Percentiles rank a stretch among this genome's conserved stretches.
Evolutionary conservation across 2,888 invertebrate genomes (phyloP).

Genomic region (Erebia aethiops): DNA sequence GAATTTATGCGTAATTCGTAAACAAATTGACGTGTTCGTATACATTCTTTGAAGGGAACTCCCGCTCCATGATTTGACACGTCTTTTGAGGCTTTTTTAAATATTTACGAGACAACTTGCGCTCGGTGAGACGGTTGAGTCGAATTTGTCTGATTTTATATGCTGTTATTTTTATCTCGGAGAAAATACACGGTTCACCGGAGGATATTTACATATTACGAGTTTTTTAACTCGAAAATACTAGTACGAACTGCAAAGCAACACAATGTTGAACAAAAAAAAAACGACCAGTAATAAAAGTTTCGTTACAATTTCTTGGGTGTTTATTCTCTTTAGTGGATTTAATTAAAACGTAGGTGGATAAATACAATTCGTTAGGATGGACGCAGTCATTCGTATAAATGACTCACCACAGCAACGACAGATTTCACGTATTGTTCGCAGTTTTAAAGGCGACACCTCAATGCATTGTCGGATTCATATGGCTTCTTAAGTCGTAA

Average conservation of each 20-base stretch:
- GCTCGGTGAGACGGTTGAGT: conserved; percentile 33
- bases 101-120: conserved; percentile 46
- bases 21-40: conserved; percentile 79
- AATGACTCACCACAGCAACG: conserved; percentile 48
- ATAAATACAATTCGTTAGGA: conserved; percentile 35
- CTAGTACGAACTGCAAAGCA: conserved; percentile 1
- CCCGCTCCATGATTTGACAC: conserved; percentile 72
- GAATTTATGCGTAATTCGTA: conserved; percentile 83
- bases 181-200: conserved; percentile 17
- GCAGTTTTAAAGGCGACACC: conserved; percentile 72
- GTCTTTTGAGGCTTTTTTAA: conserved; percentile 61
- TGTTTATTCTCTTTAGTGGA: neutral
- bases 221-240: conserved; percentile 5
- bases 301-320: neutral
- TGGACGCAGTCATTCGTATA: conserved; percentile 41
- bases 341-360: conserved; percentile 19
- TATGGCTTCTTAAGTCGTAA: conserved; percentile 81
- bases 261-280: neutral
- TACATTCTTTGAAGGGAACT: conserved; percentile 70
- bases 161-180: conserved; percentile 24
- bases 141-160: conserved; percentile 37
- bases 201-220: conserved; percentile 20
- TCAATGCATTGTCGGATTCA: conserved; percentile 65
- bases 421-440: conserved; percentile 61
- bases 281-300: neutral